Conservation (phyloP, 1,140 invertebrate genomes). For the Harlomillsia oculata region DNA sequence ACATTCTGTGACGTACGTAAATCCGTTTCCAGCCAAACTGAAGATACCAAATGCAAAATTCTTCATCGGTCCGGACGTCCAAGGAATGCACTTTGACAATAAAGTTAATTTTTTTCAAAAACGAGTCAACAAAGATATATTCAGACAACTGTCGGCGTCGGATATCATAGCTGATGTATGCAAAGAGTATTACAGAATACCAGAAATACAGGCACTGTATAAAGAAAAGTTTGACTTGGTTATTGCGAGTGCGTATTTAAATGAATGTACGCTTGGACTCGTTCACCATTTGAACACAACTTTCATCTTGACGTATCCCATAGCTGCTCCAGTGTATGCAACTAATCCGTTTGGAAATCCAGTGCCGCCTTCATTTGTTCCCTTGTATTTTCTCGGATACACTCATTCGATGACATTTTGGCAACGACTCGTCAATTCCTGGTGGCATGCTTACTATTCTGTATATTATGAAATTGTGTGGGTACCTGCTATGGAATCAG, state of each 20-base stretch:
- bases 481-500: too few relatives aligned
- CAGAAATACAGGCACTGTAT: conserved; percentile 5
- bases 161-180: too few relatives aligned
- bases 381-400: conserved; percentile 1
- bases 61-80: too few relatives aligned
- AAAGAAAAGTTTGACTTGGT: conserved; percentile 43
- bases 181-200: conserved; percentile 2
- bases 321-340: conserved; percentile 17
- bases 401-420: conserved; percentile 10
- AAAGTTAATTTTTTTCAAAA: too few relatives aligned
- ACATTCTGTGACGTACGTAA: too few relatives aligned
- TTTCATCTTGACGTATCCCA: conserved; percentile 39
- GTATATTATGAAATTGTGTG: too few relatives aligned
- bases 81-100: too few relatives aligned
- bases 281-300: conserved; percentile 44
- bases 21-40: too few relatives aligned
- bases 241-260: conserved; percentile 42
- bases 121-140: too few relatives aligned
- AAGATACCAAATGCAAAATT: too few relatives aligned
- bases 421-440: conserved; percentile 13
- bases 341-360: conserved; percentile 3
- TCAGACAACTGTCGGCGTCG: too few relatives aligned
- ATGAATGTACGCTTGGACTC: conserved; percentile 42
- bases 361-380: conserved; percentile 1
- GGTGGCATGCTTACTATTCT: too few relatives aligned